phyloP scores from a whole-genome alignment of 2,888 invertebrate genomes.

The Hololepta plana region DNA sequence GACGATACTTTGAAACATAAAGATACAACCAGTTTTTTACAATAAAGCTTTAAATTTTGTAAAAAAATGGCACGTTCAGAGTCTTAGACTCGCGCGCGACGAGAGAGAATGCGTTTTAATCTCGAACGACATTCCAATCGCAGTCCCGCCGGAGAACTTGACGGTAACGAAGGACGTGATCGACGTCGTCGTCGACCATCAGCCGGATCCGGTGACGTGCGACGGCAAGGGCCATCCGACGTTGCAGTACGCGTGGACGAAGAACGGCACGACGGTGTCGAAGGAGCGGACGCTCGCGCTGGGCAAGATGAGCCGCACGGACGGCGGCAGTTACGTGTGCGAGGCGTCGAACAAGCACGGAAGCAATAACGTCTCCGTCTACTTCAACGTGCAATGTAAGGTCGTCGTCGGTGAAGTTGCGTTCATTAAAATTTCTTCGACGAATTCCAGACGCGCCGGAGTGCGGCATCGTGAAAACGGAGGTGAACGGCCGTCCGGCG shows the following conservation, averaged over 20 bases:
- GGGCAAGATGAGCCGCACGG: slow-evolving; percentile 45
- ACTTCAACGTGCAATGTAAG: slow-evolving; percentile 74
- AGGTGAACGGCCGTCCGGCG: slow-evolving; percentile 51
- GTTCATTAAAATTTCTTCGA: slow-evolving; percentile 1
- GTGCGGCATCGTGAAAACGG: slow-evolving; percentile 58
- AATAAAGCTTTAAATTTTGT: too few species aligned
- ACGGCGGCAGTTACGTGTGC: slow-evolving; percentile 64
- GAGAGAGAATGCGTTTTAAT: too few species aligned
- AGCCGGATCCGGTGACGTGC: slow-evolving; percentile 37
- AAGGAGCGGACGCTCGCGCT: slow-evolving; percentile 37
- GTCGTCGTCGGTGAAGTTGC: slow-evolving; percentile 14
- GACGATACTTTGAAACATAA: too few species aligned
- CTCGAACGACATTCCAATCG: too few species aligned
- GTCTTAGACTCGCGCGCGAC: too few species aligned
- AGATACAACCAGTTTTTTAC: too few species aligned
- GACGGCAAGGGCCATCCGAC: slow-evolving; percentile 48
- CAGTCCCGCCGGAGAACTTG: slow-evolving; percentile 75
- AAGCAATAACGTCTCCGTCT: slow-evolving; percentile 43
- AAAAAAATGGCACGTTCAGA: too few species aligned
- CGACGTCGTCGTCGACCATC: slow-evolving; percentile 35
- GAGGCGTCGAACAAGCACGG: slow-evolving; percentile 68
- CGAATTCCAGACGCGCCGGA: slow-evolving; percentile 58
- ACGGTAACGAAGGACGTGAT: slow-evolving; percentile 41
- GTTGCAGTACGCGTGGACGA: slow-evolving; percentile 55
- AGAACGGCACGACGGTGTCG: slow-evolving; percentile 34